Base-by-base conservation (phyloP, 2,113 vertebrate genomes). In the Tor tambroides region DNA sequence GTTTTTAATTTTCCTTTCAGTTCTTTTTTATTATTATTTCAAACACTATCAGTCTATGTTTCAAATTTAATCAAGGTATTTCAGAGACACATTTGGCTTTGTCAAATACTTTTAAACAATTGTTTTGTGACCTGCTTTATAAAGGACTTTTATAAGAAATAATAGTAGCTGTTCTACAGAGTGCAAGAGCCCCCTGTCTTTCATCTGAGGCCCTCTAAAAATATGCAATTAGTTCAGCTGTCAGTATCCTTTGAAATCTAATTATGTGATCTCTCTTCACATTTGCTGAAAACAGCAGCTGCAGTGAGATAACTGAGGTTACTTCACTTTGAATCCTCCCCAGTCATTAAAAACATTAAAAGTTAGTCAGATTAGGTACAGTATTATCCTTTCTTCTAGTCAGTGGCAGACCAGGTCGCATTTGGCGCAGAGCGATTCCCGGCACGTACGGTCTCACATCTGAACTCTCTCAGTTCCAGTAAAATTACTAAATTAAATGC, bases 281-380 rank as follows among this genome's bases (percentile, higher is more conserved):
- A 74, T 74, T 74, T 74, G 21, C 30, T 71, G 30, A 71, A 71
- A 71, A 71, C 30, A 71, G 59, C 59, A 63, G 67, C 71, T 74
- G 21, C 38, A 74, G 35, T 43, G 71, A 74, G 71, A 74, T 41
- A 23, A 43, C 35, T 74, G 19, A 43, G 35, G 35, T 12, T 41
- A 74, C 7, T 67, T 67, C 63, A 30, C 26, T 67, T 14, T 67
- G 63, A 67, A 67, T 67, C 30, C 6, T 19, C 30, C 67, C 30
- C 67, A 35, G 17, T 71, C 30, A 9, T 71, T 71, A 71, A 71
- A 71, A 71, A 71, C 26, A 67, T 28, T 54, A 6, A 19, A 54
- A 67, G 28, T 67, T 67, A 10, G 1, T 38, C 69, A 72, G 30
- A 72, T 38, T 72, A 72, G 7, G 14, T 67, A 15, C 6, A 7